Base-by-base conservation (phyloP, 64 coral and sea anemone species). In the Porites lutea region DNA sequence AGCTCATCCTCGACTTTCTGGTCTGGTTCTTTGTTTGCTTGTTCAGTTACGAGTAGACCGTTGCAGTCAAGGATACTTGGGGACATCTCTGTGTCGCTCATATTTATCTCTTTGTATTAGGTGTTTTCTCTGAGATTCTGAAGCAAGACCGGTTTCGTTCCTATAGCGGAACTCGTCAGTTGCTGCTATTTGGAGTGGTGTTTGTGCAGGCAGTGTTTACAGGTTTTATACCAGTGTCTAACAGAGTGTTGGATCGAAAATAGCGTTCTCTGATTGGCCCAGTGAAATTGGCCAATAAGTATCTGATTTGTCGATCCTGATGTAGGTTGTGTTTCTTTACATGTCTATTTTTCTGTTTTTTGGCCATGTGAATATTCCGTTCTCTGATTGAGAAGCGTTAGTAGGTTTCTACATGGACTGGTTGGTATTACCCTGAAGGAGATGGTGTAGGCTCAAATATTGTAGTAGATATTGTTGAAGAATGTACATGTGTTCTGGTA, bases 91-190 rank as follows among this genome's bases (percentile, higher is more conserved):
- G 6, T 72, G 69, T 72, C 69, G 69, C 2, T 72, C 69, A 72
- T 72, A 23, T 72, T 72, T 72, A n/a, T n/a, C n/a, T n/a, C 69
- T 72, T 23, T 72, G 69, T 72, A 23, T 72, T 72, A 23, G 18
- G 69, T 72, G 69, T 72, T 72, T 72, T 20, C 69, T 72, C 20
- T 72, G 69, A 72, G 69, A 72, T 72, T 72, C 69, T 72, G 20
- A 72, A 72, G 69, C 69, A 72, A 72, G 37, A 72, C 69, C 69
- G 22, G 22, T 23, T 72, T 72, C 27, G 69, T 23, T 72, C 69
- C 37, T 72, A 5, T 72, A 72, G 69, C 69, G 37, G 69, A 72
- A 72, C 22, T 72, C 37, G 20, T 72, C 69, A 45, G 69, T 72
- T 72, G 69, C 69, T 72, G 69, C 69, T 46, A 72, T 23, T 72